A percentile compares a stretch with the other conserved stretches of the same genome.
Evolutionary conservation across 2,888 invertebrate species (phyloP).

Genomic region (Limenitis camilla): DNA sequence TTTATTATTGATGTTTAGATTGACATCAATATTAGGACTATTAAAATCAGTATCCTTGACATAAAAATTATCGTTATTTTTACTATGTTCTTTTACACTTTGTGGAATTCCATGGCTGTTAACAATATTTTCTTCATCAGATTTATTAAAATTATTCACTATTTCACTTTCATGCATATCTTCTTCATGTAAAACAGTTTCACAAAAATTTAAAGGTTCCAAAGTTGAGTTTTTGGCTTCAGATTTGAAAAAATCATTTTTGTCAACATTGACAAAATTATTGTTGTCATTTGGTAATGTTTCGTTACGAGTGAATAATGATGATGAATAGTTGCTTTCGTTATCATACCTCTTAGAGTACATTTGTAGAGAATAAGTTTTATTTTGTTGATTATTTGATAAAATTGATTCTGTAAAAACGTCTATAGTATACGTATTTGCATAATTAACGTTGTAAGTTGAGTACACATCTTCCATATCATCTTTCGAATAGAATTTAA

Average conservation of each 20-base stretch:
- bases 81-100: no score
- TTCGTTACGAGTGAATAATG: not conserved
- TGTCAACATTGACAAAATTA: not conserved
- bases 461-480: not conserved
- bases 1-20: no score
- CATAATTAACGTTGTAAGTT: slow-evolving; percentile 1
- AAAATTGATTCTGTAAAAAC: not conserved
- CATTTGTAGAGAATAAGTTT: slow-evolving; percentile 5
- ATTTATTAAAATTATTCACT: slow-evolving; percentile 4
- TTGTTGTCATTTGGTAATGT: not conserved
- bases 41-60: no score
- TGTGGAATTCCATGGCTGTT: no score
- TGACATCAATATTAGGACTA: no score
- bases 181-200: slow-evolving; percentile 22
- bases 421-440: slow-evolving; percentile 14
- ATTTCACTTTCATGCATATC: slow-evolving; percentile 9
- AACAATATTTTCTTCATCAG: not conserved
- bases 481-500: not conserved
- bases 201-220: slow-evolving; percentile 6
- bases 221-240: slow-evolving; percentile 3
- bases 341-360: not conserved
- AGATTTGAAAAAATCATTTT: slow-evolving; percentile 1
- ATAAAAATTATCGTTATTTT: no score
- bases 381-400: slow-evolving; percentile 6
- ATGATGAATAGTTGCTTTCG: not conserved